Conservation (phyloP, 2,888 invertebrate genomes). For the Calliscelio sp. region DNA sequence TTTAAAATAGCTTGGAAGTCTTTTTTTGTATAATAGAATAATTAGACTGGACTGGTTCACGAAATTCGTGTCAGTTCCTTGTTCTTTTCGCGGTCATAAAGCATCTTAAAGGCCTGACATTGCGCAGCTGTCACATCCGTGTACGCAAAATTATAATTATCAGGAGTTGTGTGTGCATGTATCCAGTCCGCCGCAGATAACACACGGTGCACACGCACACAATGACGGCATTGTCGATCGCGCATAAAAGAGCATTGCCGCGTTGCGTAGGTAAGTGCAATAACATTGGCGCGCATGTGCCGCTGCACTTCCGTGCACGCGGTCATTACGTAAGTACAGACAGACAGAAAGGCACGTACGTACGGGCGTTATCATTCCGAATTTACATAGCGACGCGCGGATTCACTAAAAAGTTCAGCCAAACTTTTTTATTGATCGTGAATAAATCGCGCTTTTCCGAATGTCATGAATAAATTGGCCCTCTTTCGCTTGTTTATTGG, state of each 20-base stretch:
- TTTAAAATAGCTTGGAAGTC: no score
- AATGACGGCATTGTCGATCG: conserved; percentile 60
- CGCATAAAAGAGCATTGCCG: conserved; percentile 62
- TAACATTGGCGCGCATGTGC: conserved; percentile 59
- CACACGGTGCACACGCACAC: conserved; percentile 39
- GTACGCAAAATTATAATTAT: conserved; percentile 54
- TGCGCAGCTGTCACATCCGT: conserved; percentile 35
- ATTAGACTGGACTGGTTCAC: neutral
- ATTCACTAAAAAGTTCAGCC: conserved; percentile 48
- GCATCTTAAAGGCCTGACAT: neutral
- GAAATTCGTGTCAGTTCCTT: conserved; percentile 27
- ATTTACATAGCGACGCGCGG: conserved; percentile 57
- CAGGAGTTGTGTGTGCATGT: conserved; percentile 33
- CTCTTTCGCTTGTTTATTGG: conserved; percentile 41
- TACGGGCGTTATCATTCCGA: conserved; percentile 50
- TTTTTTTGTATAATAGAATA: no score
- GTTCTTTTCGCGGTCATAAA: conserved; percentile 23
- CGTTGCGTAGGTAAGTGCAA: conserved; percentile 65
- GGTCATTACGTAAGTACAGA: conserved; percentile 66
- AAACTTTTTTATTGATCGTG: conserved; percentile 59
- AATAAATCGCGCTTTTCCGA: conserved; percentile 37
- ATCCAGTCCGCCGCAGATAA: conserved; percentile 45
- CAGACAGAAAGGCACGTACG: conserved; percentile 42
- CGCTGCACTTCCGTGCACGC: conserved; percentile 62
- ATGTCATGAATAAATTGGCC: conserved; percentile 43